A percentile compares a stretch with the other conserved stretches of the same genome.
Evolutionary conservation across 2,888 invertebrate species (phyloP).

Genomic region (Lasioglossum pauxillum): DNA sequence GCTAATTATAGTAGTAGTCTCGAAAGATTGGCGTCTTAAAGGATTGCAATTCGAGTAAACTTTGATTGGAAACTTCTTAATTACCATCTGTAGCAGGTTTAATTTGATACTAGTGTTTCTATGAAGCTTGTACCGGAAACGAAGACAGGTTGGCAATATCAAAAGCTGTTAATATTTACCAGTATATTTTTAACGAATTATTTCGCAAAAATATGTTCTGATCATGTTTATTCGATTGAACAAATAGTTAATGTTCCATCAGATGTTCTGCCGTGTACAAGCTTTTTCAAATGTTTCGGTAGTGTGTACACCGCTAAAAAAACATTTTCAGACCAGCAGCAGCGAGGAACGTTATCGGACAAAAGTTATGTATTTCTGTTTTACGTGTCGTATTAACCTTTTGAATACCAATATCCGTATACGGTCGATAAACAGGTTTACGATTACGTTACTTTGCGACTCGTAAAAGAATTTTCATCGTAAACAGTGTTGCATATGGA

Average conservation of each 20-base stretch:
- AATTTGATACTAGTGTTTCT: neutral
- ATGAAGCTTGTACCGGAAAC: neutral
- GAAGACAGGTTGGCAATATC: neutral
- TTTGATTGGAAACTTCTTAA: neutral
- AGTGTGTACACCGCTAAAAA: neutral
- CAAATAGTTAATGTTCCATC: neutral
- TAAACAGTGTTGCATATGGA: constrained; percentile 18
- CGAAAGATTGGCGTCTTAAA: neutral
- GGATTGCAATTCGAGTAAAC: neutral
- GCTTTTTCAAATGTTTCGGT: neutral
- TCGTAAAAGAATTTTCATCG: constrained; percentile 23
- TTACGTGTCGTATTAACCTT: constrained; percentile 12
- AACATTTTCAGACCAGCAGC: neutral
- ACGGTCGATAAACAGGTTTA: constrained; percentile 32
- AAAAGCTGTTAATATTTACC: neutral
- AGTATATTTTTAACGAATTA: neutral
- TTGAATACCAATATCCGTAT: constrained; percentile 18
- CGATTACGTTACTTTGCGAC: constrained; percentile 19
- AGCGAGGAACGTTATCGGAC: neutral
- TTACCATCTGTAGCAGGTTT: neutral
- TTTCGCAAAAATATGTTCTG: neutral
- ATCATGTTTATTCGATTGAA: neutral
- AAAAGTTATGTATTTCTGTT: constrained; percentile 3
- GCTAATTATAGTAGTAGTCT: neutral
- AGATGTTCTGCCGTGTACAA: neutral